A percentile compares a stretch with the other conserved stretches of the same genome.
Evolutionary conservation across 1,140 invertebrate species (phyloP).

Genomic region (Diachasma alloeum): DNA sequence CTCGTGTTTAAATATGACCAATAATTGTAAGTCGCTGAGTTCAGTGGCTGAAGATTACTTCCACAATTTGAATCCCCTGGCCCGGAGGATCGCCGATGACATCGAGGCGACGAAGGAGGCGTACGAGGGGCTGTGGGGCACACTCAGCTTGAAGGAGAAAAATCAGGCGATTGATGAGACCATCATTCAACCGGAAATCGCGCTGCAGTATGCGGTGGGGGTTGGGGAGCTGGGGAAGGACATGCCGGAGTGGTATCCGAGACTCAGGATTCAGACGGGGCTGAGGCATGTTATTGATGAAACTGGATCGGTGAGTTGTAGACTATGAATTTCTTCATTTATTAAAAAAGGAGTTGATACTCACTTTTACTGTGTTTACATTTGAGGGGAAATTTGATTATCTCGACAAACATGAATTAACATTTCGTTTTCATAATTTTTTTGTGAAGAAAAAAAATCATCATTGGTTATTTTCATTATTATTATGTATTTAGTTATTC

Average conservation of each 20-base stretch:
- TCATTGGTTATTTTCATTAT: no score
- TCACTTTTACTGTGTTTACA: no score
- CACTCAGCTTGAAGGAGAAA: slow-evolving; percentile 73
- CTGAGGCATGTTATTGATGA: slow-evolving; percentile 68
- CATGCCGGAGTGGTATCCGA: slow-evolving; percentile 60
- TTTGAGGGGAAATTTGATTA: no score
- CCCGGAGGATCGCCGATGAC: slow-evolving; percentile 74
- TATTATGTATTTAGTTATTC: no score
- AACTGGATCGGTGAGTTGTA: slow-evolving; percentile 55
- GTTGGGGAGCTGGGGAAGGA: slow-evolving; percentile 52
- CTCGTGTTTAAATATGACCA: slow-evolving; percentile 33
- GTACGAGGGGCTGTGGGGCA: slow-evolving; percentile 76
- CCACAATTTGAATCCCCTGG: slow-evolving; percentile 73
- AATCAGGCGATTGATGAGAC: slow-evolving; percentile 78
- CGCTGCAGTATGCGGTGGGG: slow-evolving; percentile 71
- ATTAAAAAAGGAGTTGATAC: no score
- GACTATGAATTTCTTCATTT: background rate
- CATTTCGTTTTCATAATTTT: no score
- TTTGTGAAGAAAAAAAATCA: no score
- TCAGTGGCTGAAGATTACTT: slow-evolving; percentile 74
- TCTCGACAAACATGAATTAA: no score
- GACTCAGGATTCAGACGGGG: slow-evolving; percentile 63
- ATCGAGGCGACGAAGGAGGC: slow-evolving; percentile 73
- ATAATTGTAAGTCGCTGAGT: slow-evolving; percentile 43
- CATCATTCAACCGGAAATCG: slow-evolving; percentile 78